Conservation (phyloP, 2,797 vertebrate species). For the Gallirallus australis region DNA sequence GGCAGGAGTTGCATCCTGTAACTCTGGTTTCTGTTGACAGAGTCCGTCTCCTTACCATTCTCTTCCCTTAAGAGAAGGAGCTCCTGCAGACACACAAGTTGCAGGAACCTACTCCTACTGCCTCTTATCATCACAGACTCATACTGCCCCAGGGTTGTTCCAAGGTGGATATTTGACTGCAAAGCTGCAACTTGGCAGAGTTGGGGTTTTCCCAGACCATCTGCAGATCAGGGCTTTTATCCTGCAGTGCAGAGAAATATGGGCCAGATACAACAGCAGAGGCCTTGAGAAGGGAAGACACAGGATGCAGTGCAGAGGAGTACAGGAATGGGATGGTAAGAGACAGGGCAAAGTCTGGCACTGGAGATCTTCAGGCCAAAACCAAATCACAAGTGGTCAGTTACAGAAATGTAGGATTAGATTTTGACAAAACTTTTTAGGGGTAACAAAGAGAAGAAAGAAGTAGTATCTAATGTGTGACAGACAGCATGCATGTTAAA, state of each 20-base stretch:
- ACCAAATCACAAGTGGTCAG: fast-evolving
- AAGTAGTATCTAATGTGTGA: not conserved
- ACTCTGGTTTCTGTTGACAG: not conserved
- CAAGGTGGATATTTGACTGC: fast-evolving
- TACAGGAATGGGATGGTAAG: not conserved
- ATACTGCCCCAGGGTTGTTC: fast-evolving
- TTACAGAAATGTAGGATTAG: not conserved
- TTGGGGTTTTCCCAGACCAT: not conserved
- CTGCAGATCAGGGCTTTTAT: not conserved
- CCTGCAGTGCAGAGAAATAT: not conserved
- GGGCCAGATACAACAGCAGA: not conserved
- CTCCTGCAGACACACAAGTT: not conserved
- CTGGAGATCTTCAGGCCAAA: not conserved
- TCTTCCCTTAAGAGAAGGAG: not conserved
- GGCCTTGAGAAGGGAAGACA: not conserved
- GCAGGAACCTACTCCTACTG: not conserved
- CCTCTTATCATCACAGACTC: too few relatives aligned
- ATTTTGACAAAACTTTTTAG: not conserved
- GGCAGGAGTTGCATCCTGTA: not conserved
- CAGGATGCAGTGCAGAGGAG: fast-evolving
- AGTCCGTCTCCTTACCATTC: fast-evolving
- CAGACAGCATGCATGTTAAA: not conserved
- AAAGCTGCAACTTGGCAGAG: fast-evolving
- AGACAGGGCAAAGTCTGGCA: not conserved
- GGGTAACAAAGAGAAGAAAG: not conserved